These are phyloP conservation scores for Harpalus rufipes DNA, from an alignment of 2,888 invertebrate genomes.

Conservation along the genomic window DNA sequence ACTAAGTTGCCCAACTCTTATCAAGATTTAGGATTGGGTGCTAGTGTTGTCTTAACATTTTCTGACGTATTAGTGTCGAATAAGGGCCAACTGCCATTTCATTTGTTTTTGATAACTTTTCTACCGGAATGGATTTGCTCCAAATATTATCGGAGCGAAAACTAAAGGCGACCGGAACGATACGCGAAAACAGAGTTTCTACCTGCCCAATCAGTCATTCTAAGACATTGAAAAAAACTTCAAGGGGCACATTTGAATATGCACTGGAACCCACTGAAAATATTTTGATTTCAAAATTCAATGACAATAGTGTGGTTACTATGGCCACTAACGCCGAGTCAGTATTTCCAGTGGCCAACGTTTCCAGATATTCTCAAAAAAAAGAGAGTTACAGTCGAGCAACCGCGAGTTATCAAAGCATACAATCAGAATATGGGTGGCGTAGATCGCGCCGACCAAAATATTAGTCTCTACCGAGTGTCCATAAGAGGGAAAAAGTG, in stretches of 20 bases:
- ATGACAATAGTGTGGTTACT: no score
- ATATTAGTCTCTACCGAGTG: no score
- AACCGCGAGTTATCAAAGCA: no score
- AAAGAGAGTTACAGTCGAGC: not conserved
- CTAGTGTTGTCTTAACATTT: slow-evolving; percentile 3
- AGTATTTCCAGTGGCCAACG: no score
- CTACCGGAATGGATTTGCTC: slow-evolving; percentile 10
- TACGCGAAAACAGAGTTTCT: slow-evolving; percentile 25
- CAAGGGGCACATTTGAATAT: not conserved
- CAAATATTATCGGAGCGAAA: slow-evolving; percentile 32
- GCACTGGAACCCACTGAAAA: no score
- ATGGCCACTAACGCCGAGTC: no score
- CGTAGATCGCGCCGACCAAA: no score
- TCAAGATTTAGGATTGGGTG: slow-evolving; percentile 15
- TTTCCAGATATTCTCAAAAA: not conserved
- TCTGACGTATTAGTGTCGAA: no score
- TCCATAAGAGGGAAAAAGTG: no score
- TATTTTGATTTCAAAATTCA: no score
- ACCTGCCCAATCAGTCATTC: slow-evolving; percentile 2
- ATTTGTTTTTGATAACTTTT: not conserved
- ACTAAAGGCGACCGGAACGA: slow-evolving; percentile 29
- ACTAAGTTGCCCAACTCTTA: slow-evolving; percentile 16
- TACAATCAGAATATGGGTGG: no score
- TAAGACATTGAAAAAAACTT: slow-evolving; percentile 26
- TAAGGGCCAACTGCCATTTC: no score